Evolutionary conservation across 2,797 vertebrate genomes (phyloP), one percentile per base, ranked within the genome.

Genomic region (Syndactyla subalaris): DNA sequence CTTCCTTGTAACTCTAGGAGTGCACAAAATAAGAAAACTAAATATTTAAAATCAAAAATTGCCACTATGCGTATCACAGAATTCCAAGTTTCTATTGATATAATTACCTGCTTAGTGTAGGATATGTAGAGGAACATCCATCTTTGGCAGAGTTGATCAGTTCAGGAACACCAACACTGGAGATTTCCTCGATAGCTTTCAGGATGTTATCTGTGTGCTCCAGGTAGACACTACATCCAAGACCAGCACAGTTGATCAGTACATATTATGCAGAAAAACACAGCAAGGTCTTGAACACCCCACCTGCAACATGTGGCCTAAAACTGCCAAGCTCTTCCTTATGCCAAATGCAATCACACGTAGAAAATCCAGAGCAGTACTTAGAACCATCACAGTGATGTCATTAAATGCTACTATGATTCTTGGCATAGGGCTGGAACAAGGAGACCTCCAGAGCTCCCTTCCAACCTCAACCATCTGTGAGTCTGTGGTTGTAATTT

Each of bases 151-250:
- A 97, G 22, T 95, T 97, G 26, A 99, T 92, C 55, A 99, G 97
- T 92, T 99, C 99, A 18, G 98, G 65, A 92, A 99, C 96, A 65
- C 98, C 99, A 29, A 98, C 96, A 41, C 97, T 98, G 38, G 98
- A 98, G 14, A 99, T 99, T 95, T 99, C 99, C 97, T 99, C 99
- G 89, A 99, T 98, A 10, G 98, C 98, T 97, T 98, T 99, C 89
- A 99, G 96, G 70, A 99, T 97, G 57, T 99, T 98, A 30, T 99
- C 98, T 26, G 98, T 98, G 51, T 99, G 98, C 59, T 98, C 98
- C 95, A 99, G 94, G 97, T 99, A 99, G 91, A 99, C 98, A 92
- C 99, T 99, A 92, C 78, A 95, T 34, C 75, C 80, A 77, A 93
- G 84, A 43, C 14, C 63, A 93, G 11, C 22, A 83, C 0, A 94